phyloP scores from a whole-genome alignment of 2,113 vertebrate genomes.

The Charadrius vociferus region DNA sequence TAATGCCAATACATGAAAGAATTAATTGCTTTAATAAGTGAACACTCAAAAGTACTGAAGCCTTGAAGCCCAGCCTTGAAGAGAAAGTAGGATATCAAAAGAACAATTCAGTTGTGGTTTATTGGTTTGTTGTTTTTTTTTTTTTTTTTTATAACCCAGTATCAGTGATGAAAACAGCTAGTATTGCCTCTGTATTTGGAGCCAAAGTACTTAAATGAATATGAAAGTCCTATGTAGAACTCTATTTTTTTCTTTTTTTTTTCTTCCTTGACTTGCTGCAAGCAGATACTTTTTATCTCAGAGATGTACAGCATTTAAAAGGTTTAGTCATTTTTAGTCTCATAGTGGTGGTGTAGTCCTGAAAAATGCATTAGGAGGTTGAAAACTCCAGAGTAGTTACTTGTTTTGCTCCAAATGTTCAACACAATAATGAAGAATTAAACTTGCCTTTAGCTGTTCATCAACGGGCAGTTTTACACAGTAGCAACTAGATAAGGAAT shows the following conservation, averaged over 20 bases:
- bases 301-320: constrained; percentile 16
- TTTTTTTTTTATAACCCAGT: neutral
- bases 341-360: neutral
- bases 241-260: neutral
- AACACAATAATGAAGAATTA: neutral
- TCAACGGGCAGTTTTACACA: neutral
- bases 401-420: neutral
- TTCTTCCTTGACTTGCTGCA: neutral
- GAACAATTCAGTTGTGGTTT: neutral
- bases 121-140: neutral
- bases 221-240: neutral
- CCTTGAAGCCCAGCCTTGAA: neutral
- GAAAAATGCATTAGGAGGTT: neutral
- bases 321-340: neutral
- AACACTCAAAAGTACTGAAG: neutral
- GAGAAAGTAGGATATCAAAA: neutral
- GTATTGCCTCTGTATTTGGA: constrained; percentile 4
- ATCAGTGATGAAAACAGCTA: constrained; percentile 7
- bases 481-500: neutral
- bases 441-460: neutral
- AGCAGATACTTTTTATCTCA: constrained; percentile 18
- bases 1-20: neutral
- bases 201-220: neutral
- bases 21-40: neutral
- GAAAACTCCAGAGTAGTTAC: neutral